Base-by-base conservation (phyloP, 2,888 invertebrate species). In the Anoncus sp. region DNA sequence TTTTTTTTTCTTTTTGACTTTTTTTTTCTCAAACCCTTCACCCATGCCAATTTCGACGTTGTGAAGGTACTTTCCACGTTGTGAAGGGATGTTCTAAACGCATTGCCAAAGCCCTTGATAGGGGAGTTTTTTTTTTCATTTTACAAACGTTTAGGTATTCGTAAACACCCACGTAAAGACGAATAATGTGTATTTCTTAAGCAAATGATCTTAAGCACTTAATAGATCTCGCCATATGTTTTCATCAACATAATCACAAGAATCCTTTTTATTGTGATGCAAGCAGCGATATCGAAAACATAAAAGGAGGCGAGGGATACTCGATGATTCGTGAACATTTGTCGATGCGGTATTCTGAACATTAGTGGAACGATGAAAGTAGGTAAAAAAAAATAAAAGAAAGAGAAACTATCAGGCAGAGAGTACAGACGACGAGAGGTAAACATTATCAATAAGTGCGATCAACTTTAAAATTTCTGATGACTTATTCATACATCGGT, bases 31-130 rank as follows among this genome's bases (percentile, higher is more conserved):
- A 59, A 73, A 65, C 47, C 62, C 73, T 65, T 72, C 20, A 24
- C 57, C 62, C 53, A 59, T 59, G 55, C 38, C 79, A 75, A 75
- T 79, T 75, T 79, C 45, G 51, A 49, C 49, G 49, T 75, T 45
- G 40, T 35, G 38, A 12, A 57, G 35, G 16, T 18, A 24, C 20
- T 45, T 40, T 24, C n/a, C n/a, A n/a, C n/a, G n/a, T n/a, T n/a
- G n/a, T n/a, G n/a, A n/a, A n/a, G n/a, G n/a, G n/a, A n/a, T n/a
- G 14, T 27, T 7, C 31, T 47, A 55, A n/a, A n/a, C 60, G 24
- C 20, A 47, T 63, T 49, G n/a, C 55, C 43, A n/a, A 45, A 45
- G 18, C 53, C 51, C 53, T 20, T 35, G 27, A 69, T 57, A 24
- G 16, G 55, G 57, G 16, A 51, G 18, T 57, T 31, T 51, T 62